Conservation (phyloP, 2,888 invertebrate species). For the Euclidia mi region DNA sequence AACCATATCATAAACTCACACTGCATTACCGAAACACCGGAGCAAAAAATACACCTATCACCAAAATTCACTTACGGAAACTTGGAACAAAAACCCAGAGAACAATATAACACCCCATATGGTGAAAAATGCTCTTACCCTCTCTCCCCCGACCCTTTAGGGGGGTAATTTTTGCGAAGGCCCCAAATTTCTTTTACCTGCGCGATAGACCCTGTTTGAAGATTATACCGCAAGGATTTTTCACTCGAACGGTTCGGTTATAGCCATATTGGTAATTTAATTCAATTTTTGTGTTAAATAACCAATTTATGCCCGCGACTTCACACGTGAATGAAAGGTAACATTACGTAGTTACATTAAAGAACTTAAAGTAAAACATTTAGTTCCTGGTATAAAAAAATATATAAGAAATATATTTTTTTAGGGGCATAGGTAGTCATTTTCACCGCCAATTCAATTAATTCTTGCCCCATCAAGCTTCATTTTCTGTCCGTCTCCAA, state of each 20-base stretch:
- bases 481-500: too few relatives aligned
- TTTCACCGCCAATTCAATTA: too few relatives aligned
- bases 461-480: too few relatives aligned
- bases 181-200: conserved; percentile 83
- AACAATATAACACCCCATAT: conserved; percentile 56
- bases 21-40: background rate
- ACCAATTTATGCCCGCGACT: too few relatives aligned
- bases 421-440: too few relatives aligned
- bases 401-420: too few relatives aligned
- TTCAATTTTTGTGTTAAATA: conserved; percentile 7
- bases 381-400: too few relatives aligned
- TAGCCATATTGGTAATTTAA: conserved; percentile 14
- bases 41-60: conserved; percentile 59
- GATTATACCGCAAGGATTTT: conserved; percentile 65
- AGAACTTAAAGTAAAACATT: too few relatives aligned
- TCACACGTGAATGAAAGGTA: too few relatives aligned
- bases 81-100: conserved; percentile 69
- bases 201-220: conserved; percentile 68
- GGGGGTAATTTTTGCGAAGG: conserved; percentile 83
- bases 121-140: conserved; percentile 78
- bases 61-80: conserved; percentile 78
- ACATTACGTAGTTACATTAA: too few relatives aligned
- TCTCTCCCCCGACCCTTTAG: conserved; percentile 39
- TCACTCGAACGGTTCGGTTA: conserved; percentile 62
- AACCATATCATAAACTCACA: background rate